Percentiles rank a stretch among this genome's conserved stretches.
Evolutionary conservation across 2,113 vertebrate species (phyloP).

Genomic region (Centrocercus urophasianus): DNA sequence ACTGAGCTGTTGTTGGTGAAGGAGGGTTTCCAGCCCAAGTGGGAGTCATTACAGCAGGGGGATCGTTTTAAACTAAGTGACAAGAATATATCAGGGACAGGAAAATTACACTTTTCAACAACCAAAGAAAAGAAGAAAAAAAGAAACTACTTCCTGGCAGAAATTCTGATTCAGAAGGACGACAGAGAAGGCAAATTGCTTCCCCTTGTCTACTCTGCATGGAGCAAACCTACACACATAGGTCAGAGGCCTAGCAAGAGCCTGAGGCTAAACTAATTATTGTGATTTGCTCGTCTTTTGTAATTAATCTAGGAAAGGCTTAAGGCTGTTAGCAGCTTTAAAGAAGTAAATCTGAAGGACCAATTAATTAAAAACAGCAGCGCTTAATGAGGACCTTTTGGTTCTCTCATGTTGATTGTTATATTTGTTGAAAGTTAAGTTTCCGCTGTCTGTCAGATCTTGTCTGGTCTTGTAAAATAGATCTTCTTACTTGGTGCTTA

Average conservation of each 20-base stretch:
- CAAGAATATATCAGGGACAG: conserved; percentile 65
- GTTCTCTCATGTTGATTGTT: conserved; percentile 74
- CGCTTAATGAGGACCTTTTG: conserved; percentile 79
- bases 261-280: conserved; percentile 86
- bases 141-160: conserved; percentile 30
- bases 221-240: conserved; percentile 58
- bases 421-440: conserved; percentile 76
- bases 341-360: conserved; percentile 88
- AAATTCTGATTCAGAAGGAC: conserved; percentile 66
- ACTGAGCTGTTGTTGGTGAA: conserved; percentile 60
- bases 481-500: conserved; percentile 74
- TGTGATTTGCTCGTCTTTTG: conserved; percentile 87
- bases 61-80: conserved; percentile 69
- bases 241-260: conserved; percentile 81
- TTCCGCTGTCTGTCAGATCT: conserved; percentile 75
- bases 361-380: conserved; percentile 90
- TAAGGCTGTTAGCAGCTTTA: conserved; percentile 85
- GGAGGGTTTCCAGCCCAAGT: conserved; percentile 64
- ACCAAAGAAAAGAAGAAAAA: not conserved
- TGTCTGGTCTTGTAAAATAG: conserved; percentile 71
- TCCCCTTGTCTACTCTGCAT: not conserved
- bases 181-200: conserved; percentile 38
- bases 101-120: conserved; percentile 62
- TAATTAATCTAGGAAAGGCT: conserved; percentile 90
- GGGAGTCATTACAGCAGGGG: conserved; percentile 54